Conservation (phyloP, 2,113 vertebrate species). For the Spea bombifrons region DNA sequence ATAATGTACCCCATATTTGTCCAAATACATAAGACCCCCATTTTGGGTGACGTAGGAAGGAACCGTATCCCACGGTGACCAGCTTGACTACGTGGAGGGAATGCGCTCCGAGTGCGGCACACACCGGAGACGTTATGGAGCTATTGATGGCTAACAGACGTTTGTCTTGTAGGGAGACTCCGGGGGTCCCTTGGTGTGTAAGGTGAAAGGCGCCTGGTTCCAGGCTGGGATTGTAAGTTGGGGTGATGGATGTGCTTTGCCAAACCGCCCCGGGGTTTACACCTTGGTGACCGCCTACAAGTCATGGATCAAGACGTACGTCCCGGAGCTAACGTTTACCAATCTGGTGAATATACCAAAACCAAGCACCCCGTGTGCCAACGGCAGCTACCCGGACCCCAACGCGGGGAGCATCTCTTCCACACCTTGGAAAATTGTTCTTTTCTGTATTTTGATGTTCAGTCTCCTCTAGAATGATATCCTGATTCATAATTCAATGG, state of each 20-base stretch:
- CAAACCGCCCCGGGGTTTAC: slow-evolving; percentile 79
- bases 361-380: not conserved
- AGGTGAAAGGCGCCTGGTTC: slow-evolving; percentile 49
- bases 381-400: not conserved
- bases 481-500: too few species aligned
- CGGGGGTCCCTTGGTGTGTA: slow-evolving; percentile 76
- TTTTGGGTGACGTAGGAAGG: too few species aligned
- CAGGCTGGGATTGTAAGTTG: slow-evolving; percentile 75
- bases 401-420: too few species aligned
- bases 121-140: too few species aligned
- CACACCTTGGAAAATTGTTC: too few species aligned
- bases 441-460: too few species aligned
- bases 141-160: not conserved
- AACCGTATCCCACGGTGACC: too few species aligned
- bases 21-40: too few species aligned
- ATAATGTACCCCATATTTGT: too few species aligned
- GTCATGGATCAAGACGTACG: slow-evolving; percentile 62
- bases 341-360: not conserved
- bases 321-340: not conserved
- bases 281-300: slow-evolving; percentile 68
- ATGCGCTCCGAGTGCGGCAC: too few species aligned
- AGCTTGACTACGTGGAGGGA: too few species aligned
- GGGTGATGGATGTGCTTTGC: slow-evolving; percentile 79
- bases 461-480: too few species aligned
- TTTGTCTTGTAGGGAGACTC: slow-evolving; percentile 73